Percentiles rank a stretch among this genome's conserved stretches.
These are phyloP conservation scores for Bombus confusus DNA, from an alignment of 1,140 invertebrate species.

Conservation along the genomic window DNA sequence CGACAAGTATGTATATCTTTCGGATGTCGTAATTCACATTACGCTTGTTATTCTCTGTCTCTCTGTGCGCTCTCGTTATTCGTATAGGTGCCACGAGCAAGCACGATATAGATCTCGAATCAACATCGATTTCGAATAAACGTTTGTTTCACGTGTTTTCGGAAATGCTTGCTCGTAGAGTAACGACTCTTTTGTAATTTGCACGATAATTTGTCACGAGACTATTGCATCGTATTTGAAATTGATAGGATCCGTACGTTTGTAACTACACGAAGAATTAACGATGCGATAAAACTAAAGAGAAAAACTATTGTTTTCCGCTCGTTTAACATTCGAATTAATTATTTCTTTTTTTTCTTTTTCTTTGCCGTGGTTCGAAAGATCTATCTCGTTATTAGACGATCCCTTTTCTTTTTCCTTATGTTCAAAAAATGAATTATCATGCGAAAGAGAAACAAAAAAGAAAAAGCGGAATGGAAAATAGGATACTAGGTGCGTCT, in stretches of 20 bases:
- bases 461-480: conserved; percentile 48
- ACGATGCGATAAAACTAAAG: neutral
- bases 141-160: neutral
- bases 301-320: neutral
- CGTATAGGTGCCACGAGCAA: neutral
- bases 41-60: neutral
- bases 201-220: neutral
- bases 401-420: neutral
- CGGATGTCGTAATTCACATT: conserved; percentile 23
- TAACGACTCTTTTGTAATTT: conserved; percentile 63
- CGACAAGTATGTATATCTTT: conserved; percentile 16
- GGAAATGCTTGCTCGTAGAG: conserved; percentile 9
- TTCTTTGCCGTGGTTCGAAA: neutral
- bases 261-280: neutral
- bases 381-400: neutral
- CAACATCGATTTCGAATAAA: neutral
- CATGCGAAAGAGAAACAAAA: neutral
- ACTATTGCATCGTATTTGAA: neutral
- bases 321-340: neutral
- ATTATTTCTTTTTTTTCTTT: neutral
- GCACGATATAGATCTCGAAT: conserved; percentile 1
- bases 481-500: conserved; percentile 58
- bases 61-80: conserved; percentile 26
- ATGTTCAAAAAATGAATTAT: neutral
- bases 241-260: neutral